Evolutionary conservation across 2,888 invertebrate species (phyloP).

Genomic region (Lasioglossum villosulum): DNA sequence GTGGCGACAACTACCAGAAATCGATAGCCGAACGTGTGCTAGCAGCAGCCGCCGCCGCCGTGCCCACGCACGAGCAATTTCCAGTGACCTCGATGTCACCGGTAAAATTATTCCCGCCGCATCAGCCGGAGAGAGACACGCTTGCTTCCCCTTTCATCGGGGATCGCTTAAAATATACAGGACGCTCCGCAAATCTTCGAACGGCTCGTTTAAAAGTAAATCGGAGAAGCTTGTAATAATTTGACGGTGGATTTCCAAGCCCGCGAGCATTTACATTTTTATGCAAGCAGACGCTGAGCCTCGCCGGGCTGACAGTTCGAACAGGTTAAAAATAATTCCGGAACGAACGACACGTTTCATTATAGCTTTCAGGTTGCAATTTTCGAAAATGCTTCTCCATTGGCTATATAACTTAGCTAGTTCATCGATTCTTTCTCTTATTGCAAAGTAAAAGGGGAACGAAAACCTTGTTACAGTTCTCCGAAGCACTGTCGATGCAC

Average conservation of each 20-base stretch:
- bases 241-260: not conserved
- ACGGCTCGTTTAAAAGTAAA: not conserved
- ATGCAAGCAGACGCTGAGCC: not conserved
- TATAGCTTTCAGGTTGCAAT: not conserved
- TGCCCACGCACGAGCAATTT: slow-evolving; percentile 35
- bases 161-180: slow-evolving; percentile 2
- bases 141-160: not conserved
- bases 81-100: slow-evolving; percentile 43
- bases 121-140: not conserved
- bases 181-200: not conserved
- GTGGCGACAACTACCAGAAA: slow-evolving; percentile 33
- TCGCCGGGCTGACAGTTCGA: too few species aligned
- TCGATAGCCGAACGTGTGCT: slow-evolving; percentile 36
- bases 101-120: slow-evolving; percentile 26
- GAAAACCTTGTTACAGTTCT: not conserved
- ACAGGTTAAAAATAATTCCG: not conserved
- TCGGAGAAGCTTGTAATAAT: not conserved
- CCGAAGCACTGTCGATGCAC: not conserved
- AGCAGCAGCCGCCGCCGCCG: slow-evolving; percentile 1
- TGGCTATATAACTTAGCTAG: not conserved
- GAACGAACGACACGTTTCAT: not conserved
- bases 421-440: not conserved
- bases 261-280: not conserved
- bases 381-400: too few species aligned
- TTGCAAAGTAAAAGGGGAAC: not conserved